Base-by-base conservation (phyloP, 92 coral and sea anemone species). In the Actinostola sp. region DNA sequence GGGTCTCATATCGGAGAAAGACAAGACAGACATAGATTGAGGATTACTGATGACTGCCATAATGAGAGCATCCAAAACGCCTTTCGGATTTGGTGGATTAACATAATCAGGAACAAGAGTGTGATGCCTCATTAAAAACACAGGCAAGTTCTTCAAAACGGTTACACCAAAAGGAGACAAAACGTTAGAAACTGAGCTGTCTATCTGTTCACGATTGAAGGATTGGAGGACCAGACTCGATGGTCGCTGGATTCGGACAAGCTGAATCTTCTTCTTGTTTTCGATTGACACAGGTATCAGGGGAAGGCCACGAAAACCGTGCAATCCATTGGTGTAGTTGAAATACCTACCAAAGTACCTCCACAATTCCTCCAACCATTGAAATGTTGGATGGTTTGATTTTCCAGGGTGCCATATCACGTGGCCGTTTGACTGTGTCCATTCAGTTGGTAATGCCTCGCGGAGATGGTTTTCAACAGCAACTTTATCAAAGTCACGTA, bases 351-450 rank as follows among this genome's bases (percentile, higher is more conserved):
- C 44, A 5, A 93, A 80, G 74, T 88, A 93, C 34, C n/a, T 8
- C 98, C 98, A 93, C 45, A 93, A 42, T 12, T 54, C 82, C 43
- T 75, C 73, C 29, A 93, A 66, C 98, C 98, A 93, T 30, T 66
- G 78, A 21, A 68, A 41, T 10, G 83, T 64, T 32, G 96, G 97
- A 70, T 93, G 89, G 29, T 59, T 59, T 15, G 59, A 60, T 12
- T 35, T 24, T 20, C 67, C 80, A 30, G 84, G 88, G 61, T 80
- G 43, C 97, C 97, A 92, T 2, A 46, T 52, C 8, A 89, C 80
- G 21, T 65, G 58, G 31, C 63, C 42, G 24, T 71, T 66, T 10
- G 50, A 70, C 24, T 54, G 30, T 36, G 49, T 72, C 86, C 88
- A 91, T 26, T 87, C 86, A 11, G 32, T 14, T 49, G 91, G 92